Evolutionary conservation across 2,797 vertebrate genomes (phyloP).

Genomic region (Sphaeramia orbicularis): DNA sequence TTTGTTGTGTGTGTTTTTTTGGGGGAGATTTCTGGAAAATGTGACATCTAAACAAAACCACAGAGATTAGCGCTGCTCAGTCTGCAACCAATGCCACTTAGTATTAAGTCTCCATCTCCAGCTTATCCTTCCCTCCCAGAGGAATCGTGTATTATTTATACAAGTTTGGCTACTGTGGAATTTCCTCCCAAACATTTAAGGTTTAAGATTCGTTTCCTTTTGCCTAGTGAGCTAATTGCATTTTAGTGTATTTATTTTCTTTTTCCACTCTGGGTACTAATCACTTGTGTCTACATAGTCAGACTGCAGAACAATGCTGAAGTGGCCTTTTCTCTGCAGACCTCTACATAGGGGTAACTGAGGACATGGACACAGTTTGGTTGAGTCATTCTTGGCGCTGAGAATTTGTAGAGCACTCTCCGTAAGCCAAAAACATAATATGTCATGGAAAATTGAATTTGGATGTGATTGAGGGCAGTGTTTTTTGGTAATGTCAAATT

Average conservation of each 20-base stretch:
- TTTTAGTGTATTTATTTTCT: slow-evolving; percentile 42
- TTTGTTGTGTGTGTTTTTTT: slow-evolving; percentile 3
- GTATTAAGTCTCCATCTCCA: slow-evolving; percentile 10
- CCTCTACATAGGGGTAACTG: slow-evolving; percentile 22
- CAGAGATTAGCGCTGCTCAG: not conserved
- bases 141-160: slow-evolving; percentile 34
- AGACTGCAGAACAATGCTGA: slow-evolving; percentile 18
- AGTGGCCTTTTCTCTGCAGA: not conserved
- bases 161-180: slow-evolving; percentile 46
- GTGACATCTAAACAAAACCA: not conserved
- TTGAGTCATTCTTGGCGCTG: slow-evolving; percentile 46
- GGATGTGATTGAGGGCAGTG: slow-evolving; percentile 21
- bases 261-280: slow-evolving; percentile 21
- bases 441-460: slow-evolving; percentile 45
- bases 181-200: slow-evolving; percentile 45
- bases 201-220: slow-evolving; percentile 41
- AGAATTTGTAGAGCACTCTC: slow-evolving; percentile 5
- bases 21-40: not conserved
- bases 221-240: slow-evolving; percentile 23
- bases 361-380: slow-evolving; percentile 32
- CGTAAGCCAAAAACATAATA: slow-evolving; percentile 31
- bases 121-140: slow-evolving; percentile 20
- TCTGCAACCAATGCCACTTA: slow-evolving; percentile 14
- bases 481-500: slow-evolving; percentile 17
- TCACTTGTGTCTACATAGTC: slow-evolving; percentile 8